Evolutionary conservation across 2,113 vertebrate genomes (phyloP).

Genomic region (Bufo bufo): DNA sequence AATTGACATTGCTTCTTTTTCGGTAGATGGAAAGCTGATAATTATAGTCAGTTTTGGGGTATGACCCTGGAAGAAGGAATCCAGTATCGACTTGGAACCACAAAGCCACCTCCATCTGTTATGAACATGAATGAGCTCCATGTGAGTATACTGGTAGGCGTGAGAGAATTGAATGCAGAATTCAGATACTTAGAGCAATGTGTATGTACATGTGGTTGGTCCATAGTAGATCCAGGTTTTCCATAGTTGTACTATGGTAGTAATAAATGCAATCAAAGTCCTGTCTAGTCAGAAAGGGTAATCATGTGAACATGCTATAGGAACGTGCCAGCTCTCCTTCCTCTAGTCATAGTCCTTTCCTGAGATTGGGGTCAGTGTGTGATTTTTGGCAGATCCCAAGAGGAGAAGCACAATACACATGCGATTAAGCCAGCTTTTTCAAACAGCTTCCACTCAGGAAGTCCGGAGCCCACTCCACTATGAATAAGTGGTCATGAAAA

Average conservation of each 20-base stretch:
- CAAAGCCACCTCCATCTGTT: slow-evolving; percentile 82
- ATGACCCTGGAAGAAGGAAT: slow-evolving; percentile 93
- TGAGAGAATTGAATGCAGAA: background rate
- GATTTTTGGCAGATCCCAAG: slow-evolving; percentile 50
- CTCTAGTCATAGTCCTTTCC: slow-evolving; percentile 27
- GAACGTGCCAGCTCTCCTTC: slow-evolving; percentile 11
- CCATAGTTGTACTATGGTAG: background rate
- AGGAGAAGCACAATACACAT: slow-evolving; percentile 44
- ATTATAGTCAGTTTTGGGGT: slow-evolving; percentile 92
- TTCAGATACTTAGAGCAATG: too few species aligned
- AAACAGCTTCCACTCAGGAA: slow-evolving; percentile 54
- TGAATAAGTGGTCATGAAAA: background rate
- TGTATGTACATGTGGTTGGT: too few species aligned
- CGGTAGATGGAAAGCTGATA: slow-evolving; percentile 87
- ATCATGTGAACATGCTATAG: slow-evolving; percentile 25
- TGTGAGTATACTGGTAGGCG: slow-evolving; percentile 69
- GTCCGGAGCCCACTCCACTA: slow-evolving; percentile 41
- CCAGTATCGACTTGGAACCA: slow-evolving; percentile 88
- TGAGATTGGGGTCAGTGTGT: slow-evolving; percentile 44
- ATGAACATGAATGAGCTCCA: slow-evolving; percentile 97
- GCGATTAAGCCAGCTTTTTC: slow-evolving; percentile 38
- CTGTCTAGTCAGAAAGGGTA: background rate
- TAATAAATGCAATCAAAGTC: background rate
- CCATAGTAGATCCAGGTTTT: background rate
- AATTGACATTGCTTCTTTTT: background rate